Percentiles rank a stretch among this genome's conserved stretches.
These are phyloP conservation scores for Sphecodes monilicornis DNA, from an alignment of 2,888 invertebrate species.

Conservation along the genomic window DNA sequence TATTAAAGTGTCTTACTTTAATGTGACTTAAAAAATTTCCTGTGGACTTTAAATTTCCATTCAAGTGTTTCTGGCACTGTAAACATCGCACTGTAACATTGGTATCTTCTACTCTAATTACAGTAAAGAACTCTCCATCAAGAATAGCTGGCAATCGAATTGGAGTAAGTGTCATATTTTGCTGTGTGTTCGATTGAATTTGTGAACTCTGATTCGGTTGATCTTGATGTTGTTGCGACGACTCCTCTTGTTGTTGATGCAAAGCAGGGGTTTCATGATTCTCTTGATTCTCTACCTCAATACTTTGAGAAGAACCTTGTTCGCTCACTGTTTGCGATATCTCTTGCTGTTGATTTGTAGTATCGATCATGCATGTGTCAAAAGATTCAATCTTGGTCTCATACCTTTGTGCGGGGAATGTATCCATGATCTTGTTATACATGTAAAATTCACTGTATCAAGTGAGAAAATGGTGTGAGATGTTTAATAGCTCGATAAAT, in stretches of 20 bases:
- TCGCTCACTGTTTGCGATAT: constrained; percentile 72
- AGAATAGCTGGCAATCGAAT: constrained; percentile 82
- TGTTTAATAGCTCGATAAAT: constrained; percentile 1
- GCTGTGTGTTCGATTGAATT: constrained; percentile 76
- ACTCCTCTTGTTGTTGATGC: constrained; percentile 61
- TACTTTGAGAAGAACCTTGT: constrained; percentile 67
- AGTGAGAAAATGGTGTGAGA: constrained; percentile 4
- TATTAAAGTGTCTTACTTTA: constrained; percentile 73
- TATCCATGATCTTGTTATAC: constrained; percentile 76
- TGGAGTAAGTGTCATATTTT: constrained; percentile 80
- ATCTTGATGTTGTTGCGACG: constrained; percentile 60
- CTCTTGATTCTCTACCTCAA: constrained; percentile 73
- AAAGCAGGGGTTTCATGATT: constrained; percentile 68
- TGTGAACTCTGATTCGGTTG: constrained; percentile 72
- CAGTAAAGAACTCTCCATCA: constrained; percentile 82
- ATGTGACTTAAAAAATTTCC: constrained; percentile 83
- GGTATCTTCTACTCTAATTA: constrained; percentile 82
- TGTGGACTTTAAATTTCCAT: constrained; percentile 83
- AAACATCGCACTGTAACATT: constrained; percentile 82
- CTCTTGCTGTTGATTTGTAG: constrained; percentile 73
- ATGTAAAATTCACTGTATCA: constrained; percentile 26
- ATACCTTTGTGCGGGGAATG: constrained; percentile 77
- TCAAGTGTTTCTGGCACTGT: constrained; percentile 82
- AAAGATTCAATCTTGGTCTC: constrained; percentile 78
- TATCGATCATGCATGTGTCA: constrained; percentile 79